Base-by-base conservation (phyloP, 2,888 invertebrate genomes). In the Malthinus flaveolus region DNA sequence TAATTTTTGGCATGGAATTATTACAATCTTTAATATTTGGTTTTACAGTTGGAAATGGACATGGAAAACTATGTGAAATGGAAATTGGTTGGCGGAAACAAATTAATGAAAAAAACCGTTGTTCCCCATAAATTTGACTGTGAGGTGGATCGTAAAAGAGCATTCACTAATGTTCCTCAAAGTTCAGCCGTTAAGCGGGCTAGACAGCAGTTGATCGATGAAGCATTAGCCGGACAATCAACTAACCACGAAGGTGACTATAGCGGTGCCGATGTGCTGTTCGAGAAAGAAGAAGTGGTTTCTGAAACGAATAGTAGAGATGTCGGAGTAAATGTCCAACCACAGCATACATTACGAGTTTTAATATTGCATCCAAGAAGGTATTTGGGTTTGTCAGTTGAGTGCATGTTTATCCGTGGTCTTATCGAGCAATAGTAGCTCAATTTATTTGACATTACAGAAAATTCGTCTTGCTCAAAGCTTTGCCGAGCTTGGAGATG, bases 61-160 rank as follows among this genome's bases (percentile, higher is more conserved):
- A 64, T 62, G 64, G 62, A 66, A 9, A 64, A 66, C 31, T 64
- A 59, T 13, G 32, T 63, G 3, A 54, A 48, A 52, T 66, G 46
- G n/a, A 64, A 64, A 49, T 34, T 66, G 11, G 54, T 61, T 55
- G 61, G 64, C 12, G 66, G 64, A n/a, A 23, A 15, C 32, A 64
- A 57, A 49, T 47, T 46, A 13, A 53, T 67, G 23, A 64, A 67
- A 33, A 34, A 48, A 9, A 33, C 42, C 35, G 61, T 61, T 32
- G 59, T 63, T 11, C 64, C 67, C n/a, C 67, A 67, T 13, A 63
- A 59, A 51, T 67, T 67, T 57, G 57, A 62, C 11, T 66, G 66
- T 12, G 63, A 65, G 33, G 32, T 49, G 9, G 62, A 62, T 32
- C 56, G 61, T 46, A 65, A 64, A 58, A 59, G 49, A 58, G 23